A percentile compares a stretch with the other conserved stretches of the same genome.
These are phyloP conservation scores for Balearica regulorum DNA, from an alignment of 2,797 vertebrate genomes.

Conservation along the genomic window DNA sequence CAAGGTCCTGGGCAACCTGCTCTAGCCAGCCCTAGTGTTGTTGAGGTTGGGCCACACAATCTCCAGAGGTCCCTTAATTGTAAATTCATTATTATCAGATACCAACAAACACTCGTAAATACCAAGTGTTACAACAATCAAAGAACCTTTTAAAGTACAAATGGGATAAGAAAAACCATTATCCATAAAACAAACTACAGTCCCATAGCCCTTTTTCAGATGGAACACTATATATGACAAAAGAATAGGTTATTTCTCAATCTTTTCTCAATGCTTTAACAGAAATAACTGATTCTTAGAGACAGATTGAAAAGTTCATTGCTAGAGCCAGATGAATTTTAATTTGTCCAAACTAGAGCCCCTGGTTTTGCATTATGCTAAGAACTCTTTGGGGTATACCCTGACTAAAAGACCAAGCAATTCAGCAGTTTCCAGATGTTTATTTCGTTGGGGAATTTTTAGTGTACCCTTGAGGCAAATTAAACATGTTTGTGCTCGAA, in stretches of 20 bases:
- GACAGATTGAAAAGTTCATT: background rate
- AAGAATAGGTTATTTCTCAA: background rate
- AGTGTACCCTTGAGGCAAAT: background rate
- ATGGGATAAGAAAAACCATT: background rate
- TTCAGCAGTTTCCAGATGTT: background rate
- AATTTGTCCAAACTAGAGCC: background rate
- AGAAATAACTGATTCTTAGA: background rate
- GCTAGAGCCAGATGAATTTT: background rate
- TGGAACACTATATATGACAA: background rate
- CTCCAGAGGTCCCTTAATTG: background rate
- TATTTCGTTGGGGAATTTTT: background rate
- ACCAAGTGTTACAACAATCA: background rate
- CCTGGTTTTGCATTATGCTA: background rate
- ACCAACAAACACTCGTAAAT: background rate
- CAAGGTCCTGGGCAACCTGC: background rate
- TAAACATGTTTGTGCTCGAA: background rate
- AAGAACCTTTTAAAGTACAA: background rate
- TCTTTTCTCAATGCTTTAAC: background rate
- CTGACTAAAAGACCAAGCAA: background rate
- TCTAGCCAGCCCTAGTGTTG: background rate
- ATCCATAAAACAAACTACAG: background rate
- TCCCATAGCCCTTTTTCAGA: background rate
- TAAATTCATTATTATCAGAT: background rate
- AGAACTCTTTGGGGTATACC: background rate
- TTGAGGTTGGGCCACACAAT: background rate